Evolutionary conservation across 2,888 invertebrate species (phyloP).

Genomic region (Protodeltote pygarga): DNA sequence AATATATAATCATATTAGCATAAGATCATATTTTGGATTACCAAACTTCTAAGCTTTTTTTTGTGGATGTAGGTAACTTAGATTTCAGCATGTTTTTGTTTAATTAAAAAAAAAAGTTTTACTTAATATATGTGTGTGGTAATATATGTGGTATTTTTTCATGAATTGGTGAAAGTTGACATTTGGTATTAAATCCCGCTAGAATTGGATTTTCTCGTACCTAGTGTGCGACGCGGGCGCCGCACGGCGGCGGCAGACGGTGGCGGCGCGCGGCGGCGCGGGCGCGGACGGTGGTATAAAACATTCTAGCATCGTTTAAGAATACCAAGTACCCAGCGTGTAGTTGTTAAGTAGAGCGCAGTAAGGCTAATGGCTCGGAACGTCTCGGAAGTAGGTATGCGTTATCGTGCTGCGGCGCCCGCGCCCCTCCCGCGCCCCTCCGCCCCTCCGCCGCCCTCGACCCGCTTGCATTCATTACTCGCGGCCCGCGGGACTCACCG

Average conservation of each 20-base stretch:
- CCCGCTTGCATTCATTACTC: constrained; percentile 66
- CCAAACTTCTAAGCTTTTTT: too few species aligned
- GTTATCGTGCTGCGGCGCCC: constrained; percentile 59
- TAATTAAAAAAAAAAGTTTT: too few species aligned
- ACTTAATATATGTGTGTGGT: too few species aligned
- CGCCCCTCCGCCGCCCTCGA: constrained; percentile 54
- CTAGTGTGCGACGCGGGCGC: neutral
- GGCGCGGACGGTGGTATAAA: constrained; percentile 4
- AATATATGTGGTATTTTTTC: too few species aligned
- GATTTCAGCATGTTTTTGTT: too few species aligned
- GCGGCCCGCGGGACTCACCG: constrained; percentile 11
- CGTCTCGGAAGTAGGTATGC: constrained; percentile 73
- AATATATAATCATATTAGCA: too few species aligned
- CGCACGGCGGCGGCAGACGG: neutral
- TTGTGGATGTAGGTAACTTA: too few species aligned
- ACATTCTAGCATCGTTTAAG: constrained; percentile 38
- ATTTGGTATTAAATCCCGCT: too few species aligned
- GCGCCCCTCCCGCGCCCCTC: constrained; percentile 24
- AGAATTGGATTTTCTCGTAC: too few species aligned
- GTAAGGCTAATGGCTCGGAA: constrained; percentile 78
- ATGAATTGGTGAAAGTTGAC: too few species aligned
- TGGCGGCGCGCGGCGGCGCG: neutral
- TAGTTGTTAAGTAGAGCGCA: constrained; percentile 60
- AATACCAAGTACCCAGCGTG: constrained; percentile 26
- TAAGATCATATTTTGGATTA: too few species aligned